A percentile compares a stretch with the other conserved stretches of the same genome.
phyloP scores from a whole-genome alignment of 2,113 vertebrate species.

The Callopanchax toddi region DNA sequence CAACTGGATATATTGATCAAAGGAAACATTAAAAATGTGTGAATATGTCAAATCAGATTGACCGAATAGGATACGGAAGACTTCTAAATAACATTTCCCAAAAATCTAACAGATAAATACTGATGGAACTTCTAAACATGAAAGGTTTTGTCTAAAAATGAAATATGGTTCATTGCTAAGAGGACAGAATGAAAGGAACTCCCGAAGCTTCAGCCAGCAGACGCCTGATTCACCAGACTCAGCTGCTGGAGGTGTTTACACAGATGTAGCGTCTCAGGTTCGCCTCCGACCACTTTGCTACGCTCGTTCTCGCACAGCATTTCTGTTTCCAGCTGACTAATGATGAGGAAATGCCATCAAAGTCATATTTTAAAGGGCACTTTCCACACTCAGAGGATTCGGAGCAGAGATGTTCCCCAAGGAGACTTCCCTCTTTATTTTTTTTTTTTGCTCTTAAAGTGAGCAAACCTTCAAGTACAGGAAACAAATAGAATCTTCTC shows the following conservation, averaged over 20 bases:
- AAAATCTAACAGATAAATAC: no score
- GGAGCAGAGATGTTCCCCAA: constrained; percentile 12
- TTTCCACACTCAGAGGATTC: constrained; percentile 32
- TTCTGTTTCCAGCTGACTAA: constrained; percentile 47
- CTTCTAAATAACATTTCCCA: no score
- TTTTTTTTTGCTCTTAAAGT: constrained; percentile 1
- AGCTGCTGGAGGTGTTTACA: no score
- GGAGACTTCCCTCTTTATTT: constrained; percentile 38
- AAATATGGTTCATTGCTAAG: no score
- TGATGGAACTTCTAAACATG: no score
- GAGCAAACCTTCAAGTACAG: neutral
- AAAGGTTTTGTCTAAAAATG: no score
- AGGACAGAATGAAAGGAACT: no score
- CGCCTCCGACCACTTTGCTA: constrained; percentile 21
- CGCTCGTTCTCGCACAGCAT: constrained; percentile 3
- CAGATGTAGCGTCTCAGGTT: constrained; percentile 6
- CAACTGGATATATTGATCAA: no score
- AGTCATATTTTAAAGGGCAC: constrained; percentile 61
- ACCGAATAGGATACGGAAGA: no score
- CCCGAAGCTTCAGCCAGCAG: neutral
- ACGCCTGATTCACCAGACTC: neutral
- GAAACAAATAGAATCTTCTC: no score
- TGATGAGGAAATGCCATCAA: constrained; percentile 60
- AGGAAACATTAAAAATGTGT: no score
- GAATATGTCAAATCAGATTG: no score